A percentile compares a stretch with the other conserved stretches of the same genome.
Evolutionary conservation across 2,113 vertebrate species (phyloP).

Genomic region (Hystrix brachyura): DNA sequence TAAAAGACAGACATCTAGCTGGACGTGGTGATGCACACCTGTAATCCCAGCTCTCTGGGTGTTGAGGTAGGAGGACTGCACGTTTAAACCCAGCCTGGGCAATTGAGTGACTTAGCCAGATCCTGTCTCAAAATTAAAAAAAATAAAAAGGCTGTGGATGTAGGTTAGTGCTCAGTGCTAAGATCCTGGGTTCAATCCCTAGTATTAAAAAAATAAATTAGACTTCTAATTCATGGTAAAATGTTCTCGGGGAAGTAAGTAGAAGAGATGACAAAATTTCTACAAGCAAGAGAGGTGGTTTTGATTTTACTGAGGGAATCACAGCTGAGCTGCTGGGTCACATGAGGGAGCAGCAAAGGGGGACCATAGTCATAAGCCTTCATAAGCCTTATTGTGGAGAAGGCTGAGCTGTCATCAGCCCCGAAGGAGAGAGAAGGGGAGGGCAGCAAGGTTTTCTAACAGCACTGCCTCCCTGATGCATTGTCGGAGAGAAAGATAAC

Average conservation of each 20-base stretch:
- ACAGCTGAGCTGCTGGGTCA: conserved; percentile 67
- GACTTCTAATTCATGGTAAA: conserved; percentile 70
- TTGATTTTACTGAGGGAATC: conserved; percentile 82
- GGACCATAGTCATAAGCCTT: conserved; percentile 72
- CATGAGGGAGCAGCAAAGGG: conserved; percentile 65
- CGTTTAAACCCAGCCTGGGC: neutral
- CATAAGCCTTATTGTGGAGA: conserved; percentile 79
- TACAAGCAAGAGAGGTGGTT: conserved; percentile 77
- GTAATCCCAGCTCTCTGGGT: neutral
- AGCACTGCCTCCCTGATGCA: conserved; percentile 84
- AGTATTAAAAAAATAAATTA: neutral
- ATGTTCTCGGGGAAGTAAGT: conserved; percentile 57
- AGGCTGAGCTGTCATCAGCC: conserved; percentile 82
- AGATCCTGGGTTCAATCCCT: neutral
- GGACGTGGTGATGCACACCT: neutral
- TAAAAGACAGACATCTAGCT: neutral
- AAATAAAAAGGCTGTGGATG: neutral
- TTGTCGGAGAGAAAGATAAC: conserved; percentile 87
- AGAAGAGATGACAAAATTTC: conserved; percentile 52
- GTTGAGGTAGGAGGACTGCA: neutral
- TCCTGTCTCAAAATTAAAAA: neutral
- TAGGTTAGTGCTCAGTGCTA: neutral
- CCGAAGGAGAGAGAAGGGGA: conserved; percentile 74
- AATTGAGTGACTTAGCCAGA: neutral
- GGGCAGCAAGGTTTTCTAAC: conserved; percentile 76